Conservation (phyloP, 2,888 invertebrate genomes). For the Athripsodes cinereus region DNA sequence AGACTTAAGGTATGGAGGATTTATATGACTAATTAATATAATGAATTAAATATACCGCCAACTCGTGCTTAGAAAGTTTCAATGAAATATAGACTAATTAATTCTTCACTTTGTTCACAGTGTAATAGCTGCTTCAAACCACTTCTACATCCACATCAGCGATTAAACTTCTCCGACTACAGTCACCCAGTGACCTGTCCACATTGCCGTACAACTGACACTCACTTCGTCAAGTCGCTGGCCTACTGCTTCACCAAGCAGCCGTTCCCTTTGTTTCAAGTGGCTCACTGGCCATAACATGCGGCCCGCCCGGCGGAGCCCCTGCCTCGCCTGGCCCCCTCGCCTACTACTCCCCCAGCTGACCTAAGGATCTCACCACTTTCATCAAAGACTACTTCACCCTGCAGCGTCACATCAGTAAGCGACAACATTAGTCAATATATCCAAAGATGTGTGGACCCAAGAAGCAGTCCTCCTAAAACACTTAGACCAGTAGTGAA, state of each 20-base stretch:
- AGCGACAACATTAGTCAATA: constrained; percentile 10
- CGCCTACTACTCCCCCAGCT: constrained; percentile 38
- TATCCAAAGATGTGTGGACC: constrained; percentile 9
- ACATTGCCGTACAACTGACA: constrained; percentile 83
- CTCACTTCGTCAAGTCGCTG: constrained; percentile 92
- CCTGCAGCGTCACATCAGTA: constrained; percentile 13
- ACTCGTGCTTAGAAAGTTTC: no score
- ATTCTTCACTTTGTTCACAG: constrained; percentile 46
- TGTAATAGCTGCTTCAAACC: constrained; percentile 91
- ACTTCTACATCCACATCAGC: constrained; percentile 78
- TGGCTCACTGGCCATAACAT: constrained; percentile 90
- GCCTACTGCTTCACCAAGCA: constrained; percentile 77
- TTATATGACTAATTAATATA: neutral
- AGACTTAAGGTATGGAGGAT: constrained; percentile 68
- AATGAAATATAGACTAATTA: neutral
- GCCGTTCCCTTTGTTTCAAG: constrained; percentile 59
- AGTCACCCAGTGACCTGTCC: constrained; percentile 88
- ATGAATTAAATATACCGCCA: no score
- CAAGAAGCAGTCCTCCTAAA: constrained; percentile 18
- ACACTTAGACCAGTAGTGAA: constrained; percentile 40
- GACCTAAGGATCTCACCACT: constrained; percentile 28
- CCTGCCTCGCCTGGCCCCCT: constrained; percentile 39
- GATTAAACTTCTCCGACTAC: constrained; percentile 89
- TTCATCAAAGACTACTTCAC: constrained; percentile 18
- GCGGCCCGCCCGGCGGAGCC: constrained; percentile 62